Evolutionary conservation across 92 coral and sea anemone genomes (phyloP), one percentile per base, ranked within the genome.

Genomic region (Plumapathes pennacea): DNA sequence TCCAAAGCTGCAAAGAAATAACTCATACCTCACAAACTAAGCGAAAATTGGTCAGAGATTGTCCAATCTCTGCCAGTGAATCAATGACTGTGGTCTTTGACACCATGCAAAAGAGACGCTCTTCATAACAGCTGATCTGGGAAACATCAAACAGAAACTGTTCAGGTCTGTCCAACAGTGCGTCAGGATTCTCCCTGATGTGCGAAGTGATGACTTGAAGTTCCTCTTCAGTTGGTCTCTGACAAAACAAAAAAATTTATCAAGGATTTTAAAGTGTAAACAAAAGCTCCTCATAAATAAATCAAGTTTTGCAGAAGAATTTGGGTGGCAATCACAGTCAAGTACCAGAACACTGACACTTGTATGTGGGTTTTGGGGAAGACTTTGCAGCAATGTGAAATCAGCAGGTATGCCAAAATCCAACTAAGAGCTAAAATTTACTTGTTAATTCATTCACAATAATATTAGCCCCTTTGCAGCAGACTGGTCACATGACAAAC

Each of bases 221-320:
- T 26, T 88, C 96, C 12, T 88, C 96, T 33, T 72, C 75, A 4
- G 90, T 77, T 36, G 90, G 91, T 63, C 83, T 88, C 96, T 88
- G 41, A 1, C 50, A 19, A 33, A 19, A 11, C 10, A 30, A 49
- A 3, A 24, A 25, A n/a, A n/a, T n/a, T n/a, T n/a, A n/a, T n/a
- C n/a, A n/a, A n/a, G n/a, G n/a, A n/a, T n/a, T n/a, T n/a, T n/a
- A n/a, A n/a, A n/a, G n/a, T n/a, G n/a, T n/a, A n/a, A n/a, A n/a
- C n/a, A n/a, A n/a, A n/a, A n/a, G n/a, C n/a, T n/a, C n/a, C n/a
- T n/a, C n/a, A n/a, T n/a, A n/a, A n/a, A n/a, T n/a, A n/a, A n/a
- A n/a, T n/a, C n/a, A n/a, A n/a, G n/a, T n/a, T n/a, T n/a, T n/a
- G n/a, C n/a, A n/a, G n/a, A n/a, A n/a, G n/a, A n/a, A n/a, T n/a